Percentiles rank a stretch among this genome's conserved stretches.
Evolutionary conservation across 2,797 vertebrate genomes (phyloP).

Genomic region (Cuniculus paca): DNA sequence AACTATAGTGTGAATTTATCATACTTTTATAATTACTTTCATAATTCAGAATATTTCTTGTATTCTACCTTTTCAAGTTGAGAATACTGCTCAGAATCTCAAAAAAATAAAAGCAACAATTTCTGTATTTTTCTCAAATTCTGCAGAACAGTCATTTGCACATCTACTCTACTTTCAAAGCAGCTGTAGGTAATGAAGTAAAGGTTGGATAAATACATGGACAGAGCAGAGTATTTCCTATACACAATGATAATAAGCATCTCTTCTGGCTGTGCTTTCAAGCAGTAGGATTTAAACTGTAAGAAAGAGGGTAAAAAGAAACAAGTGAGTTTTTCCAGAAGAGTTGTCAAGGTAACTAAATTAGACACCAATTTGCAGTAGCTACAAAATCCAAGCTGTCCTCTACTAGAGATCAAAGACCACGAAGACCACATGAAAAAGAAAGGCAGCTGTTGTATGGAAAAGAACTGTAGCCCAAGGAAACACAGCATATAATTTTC

Average conservation of each 20-base stretch:
- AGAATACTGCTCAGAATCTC: not conserved
- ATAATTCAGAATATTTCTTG: not conserved
- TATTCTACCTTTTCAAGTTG: conserved; percentile 35
- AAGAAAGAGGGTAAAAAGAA: not conserved
- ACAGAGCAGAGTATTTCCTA: not conserved
- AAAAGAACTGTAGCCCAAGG: not conserved
- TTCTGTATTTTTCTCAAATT: not conserved
- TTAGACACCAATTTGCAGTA: not conserved
- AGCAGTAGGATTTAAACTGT: not conserved
- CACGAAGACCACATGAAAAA: not conserved
- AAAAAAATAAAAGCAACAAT: not conserved
- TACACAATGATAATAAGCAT: not conserved
- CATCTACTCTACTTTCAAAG: not conserved
- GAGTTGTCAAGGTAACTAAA: not conserved
- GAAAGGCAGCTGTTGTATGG: not conserved
- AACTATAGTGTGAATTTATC: not conserved
- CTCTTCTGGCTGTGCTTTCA: conserved; percentile 29
- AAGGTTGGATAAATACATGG: not conserved
- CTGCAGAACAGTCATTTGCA: not conserved
- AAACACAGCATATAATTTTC: not conserved
- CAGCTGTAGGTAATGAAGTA: not conserved
- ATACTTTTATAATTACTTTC: not conserved
- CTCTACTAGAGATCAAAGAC: not conserved
- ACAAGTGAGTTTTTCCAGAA: conserved; percentile 37
- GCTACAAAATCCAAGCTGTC: conserved; percentile 17